phyloP scores from a whole-genome alignment of 2,797 vertebrate species.

The Austrolebias charrua region DNA sequence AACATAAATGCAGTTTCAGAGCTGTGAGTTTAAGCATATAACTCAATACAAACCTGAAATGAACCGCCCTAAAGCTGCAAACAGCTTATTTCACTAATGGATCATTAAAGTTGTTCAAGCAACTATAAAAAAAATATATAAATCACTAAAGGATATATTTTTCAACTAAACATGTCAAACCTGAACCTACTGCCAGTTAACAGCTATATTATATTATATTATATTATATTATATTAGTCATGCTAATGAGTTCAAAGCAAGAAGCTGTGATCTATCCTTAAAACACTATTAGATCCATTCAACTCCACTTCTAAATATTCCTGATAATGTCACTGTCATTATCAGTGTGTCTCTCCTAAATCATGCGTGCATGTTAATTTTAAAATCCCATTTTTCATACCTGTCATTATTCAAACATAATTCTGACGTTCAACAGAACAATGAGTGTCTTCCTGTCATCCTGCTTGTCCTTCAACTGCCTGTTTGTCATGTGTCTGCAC shows the following conservation, averaged over 20 bases:
- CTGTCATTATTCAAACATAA: conserved; percentile 6
- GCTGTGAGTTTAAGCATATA: neutral
- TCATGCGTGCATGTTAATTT: conserved; percentile 1
- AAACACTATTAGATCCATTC: neutral
- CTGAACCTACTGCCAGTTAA: neutral
- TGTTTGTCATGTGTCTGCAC: conserved; percentile 59
- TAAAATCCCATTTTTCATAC: conserved; percentile 5
- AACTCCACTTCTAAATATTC: neutral
- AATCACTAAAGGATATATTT: neutral
- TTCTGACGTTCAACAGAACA: conserved; percentile 8
- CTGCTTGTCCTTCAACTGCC: conserved; percentile 55
- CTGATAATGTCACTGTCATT: neutral
- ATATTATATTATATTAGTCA: neutral
- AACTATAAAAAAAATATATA: too few relatives aligned
- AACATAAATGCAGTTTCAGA: too few relatives aligned
- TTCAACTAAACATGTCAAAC: neutral
- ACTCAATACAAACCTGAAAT: neutral
- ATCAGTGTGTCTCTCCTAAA: neutral
- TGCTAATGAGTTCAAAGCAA: neutral
- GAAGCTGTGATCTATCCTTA: neutral
- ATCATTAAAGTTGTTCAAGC: neutral
- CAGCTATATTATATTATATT: too few relatives aligned
- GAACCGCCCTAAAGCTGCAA: neutral
- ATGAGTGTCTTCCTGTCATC: conserved; percentile 20
- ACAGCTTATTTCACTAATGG: neutral